These are phyloP conservation scores for Syngnathus rostellatus DNA, from an alignment of 2,797 vertebrate species.

Conservation along the genomic window DNA sequence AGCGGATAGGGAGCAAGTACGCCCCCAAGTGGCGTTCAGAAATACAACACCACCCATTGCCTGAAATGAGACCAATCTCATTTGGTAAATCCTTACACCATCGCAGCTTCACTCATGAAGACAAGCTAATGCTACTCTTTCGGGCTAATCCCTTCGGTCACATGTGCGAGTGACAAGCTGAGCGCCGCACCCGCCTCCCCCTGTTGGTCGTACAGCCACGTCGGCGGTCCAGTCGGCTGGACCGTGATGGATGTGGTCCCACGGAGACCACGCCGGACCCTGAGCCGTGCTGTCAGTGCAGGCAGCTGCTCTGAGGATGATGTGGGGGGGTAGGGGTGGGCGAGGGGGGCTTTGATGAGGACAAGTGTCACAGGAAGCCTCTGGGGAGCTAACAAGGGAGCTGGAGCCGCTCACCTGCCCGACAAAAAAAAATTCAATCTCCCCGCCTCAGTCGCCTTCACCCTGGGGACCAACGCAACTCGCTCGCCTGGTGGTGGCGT, in stretches of 20 bases:
- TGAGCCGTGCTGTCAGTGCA: constrained; percentile 79
- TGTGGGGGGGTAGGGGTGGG: not conserved
- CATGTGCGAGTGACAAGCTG: not conserved
- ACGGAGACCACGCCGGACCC: constrained; percentile 68
- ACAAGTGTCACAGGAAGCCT: constrained; percentile 77
- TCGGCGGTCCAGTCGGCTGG: constrained; percentile 68
- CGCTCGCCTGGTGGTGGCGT: constrained; percentile 27
- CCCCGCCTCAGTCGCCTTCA: constrained; percentile 30
- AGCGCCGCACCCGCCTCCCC: constrained; percentile 5
- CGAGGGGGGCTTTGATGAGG: constrained; percentile 62
- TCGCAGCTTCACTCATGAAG: not conserved
- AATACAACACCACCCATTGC: no score
- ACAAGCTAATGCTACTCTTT: not conserved
- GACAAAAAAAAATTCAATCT: constrained; percentile 95
- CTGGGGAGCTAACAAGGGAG: constrained; percentile 70
- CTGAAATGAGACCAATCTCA: no score
- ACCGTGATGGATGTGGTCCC: constrained; percentile 81
- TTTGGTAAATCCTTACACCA: no score
- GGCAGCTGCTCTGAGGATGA: constrained; percentile 64
- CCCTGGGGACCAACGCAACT: constrained; percentile 48
- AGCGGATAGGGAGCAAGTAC: not conserved
- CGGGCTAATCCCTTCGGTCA: not conserved
- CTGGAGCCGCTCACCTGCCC: constrained; percentile 78
- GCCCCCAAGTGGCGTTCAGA: not conserved
- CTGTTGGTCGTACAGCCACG: constrained; percentile 14